A percentile compares a stretch with the other conserved stretches of the same genome.
Conservation (phyloP, 23 tunicate genomes). For the Botrylloides violaceus region DNA sequence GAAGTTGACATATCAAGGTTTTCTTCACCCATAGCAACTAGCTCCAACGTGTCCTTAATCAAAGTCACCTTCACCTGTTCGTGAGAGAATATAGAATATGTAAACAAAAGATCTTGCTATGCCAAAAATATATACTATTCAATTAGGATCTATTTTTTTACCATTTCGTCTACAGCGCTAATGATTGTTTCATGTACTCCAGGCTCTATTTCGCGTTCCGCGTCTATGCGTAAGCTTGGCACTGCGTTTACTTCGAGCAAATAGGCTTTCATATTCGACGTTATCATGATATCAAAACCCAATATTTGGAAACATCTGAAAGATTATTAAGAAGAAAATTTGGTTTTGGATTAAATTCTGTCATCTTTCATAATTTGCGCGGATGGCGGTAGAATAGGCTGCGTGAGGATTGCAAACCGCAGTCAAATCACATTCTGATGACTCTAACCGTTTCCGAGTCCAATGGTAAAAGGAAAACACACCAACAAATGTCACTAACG, state of each 20-base stretch:
- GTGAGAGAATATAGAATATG: not conserved
- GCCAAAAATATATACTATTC: not conserved
- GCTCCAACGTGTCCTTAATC: constrained; percentile 51
- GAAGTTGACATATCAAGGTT: constrained; percentile 49
- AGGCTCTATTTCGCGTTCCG: constrained; percentile 47
- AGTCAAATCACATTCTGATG: no score
- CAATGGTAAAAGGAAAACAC: no score
- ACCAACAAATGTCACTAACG: no score
- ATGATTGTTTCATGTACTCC: constrained; percentile 52
- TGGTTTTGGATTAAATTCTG: no score
- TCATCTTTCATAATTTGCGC: not conserved
- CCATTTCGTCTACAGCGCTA: constrained; percentile 88
- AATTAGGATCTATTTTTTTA: not conserved
- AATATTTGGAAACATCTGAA: constrained; percentile 79
- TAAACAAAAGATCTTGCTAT: not conserved
- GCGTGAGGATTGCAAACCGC: no score
- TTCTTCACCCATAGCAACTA: constrained; percentile 72
- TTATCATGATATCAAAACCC: constrained; percentile 83
- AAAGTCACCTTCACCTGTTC: constrained; percentile 75
- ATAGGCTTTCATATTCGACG: constrained; percentile 64
- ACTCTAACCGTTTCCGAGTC: no score
- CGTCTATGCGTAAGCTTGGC: constrained; percentile 76
- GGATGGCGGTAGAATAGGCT: no score
- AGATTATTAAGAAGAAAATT: no score
- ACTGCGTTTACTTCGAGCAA: constrained; percentile 85